Evolutionary conservation across 2,888 invertebrate genomes (phyloP).

Genomic region (Anthoptus insignis): DNA sequence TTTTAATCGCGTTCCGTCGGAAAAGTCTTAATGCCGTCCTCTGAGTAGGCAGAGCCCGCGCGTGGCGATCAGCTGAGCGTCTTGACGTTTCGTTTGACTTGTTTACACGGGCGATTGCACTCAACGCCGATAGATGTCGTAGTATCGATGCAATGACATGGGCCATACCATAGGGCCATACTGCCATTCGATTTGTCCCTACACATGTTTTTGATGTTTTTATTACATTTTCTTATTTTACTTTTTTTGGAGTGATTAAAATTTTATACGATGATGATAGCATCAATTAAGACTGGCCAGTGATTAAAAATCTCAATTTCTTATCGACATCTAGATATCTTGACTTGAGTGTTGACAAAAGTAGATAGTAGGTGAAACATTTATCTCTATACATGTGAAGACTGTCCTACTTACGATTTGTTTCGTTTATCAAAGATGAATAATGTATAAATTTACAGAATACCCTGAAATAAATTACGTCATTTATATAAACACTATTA

Average conservation of each 20-base stretch:
- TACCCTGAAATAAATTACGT: neutral
- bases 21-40: conserved; percentile 66
- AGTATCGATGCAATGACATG: conserved; percentile 26
- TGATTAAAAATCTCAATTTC: neutral
- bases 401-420: too few relatives aligned
- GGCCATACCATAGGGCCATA: too few relatives aligned
- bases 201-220: too few relatives aligned
- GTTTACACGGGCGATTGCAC: conserved; percentile 74
- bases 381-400: neutral
- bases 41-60: conserved; percentile 63
- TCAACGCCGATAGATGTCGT: conserved; percentile 76
- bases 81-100: conserved; percentile 78
- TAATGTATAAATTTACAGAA: too few relatives aligned
- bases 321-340: conserved; percentile 17
- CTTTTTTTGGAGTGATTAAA: too few relatives aligned
- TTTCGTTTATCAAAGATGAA: too few relatives aligned
- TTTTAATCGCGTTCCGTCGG: conserved; percentile 74
- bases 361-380: conserved; percentile 11
- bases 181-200: too few relatives aligned
- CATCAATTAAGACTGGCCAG: too few relatives aligned
- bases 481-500: neutral
- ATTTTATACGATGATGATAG: too few relatives aligned
- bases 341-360: conserved; percentile 7
- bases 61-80: conserved; percentile 83
- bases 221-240: too few relatives aligned